Percentiles rank a stretch among this genome's conserved stretches.
Evolutionary conservation across 2,113 vertebrate genomes (phyloP).

Genomic region (Procapra przewalskii): DNA sequence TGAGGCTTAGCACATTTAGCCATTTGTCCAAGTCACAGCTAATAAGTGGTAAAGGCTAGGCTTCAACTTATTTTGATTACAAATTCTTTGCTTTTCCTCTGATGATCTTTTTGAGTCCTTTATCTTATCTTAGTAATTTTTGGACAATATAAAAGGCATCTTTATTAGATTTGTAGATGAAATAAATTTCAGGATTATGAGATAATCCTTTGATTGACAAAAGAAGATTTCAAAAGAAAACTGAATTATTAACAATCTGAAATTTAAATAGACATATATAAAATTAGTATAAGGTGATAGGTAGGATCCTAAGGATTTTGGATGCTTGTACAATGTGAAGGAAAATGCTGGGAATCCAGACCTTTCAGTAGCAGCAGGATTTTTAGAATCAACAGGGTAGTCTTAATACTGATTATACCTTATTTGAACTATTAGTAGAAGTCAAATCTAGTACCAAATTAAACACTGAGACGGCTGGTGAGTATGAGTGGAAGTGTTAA

Average conservation of each 20-base stretch:
- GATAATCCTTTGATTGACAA: neutral
- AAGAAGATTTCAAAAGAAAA: neutral
- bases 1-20: neutral
- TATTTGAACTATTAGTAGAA: neutral
- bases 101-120: neutral
- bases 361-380: neutral
- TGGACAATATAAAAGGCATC: neutral
- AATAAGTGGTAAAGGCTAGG: neutral
- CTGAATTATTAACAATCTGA: neutral
- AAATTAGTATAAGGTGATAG: neutral
- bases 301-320: neutral
- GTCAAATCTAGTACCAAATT: neutral
- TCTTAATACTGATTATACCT: neutral
- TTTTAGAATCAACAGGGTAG: neutral
- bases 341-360: neutral
- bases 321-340: neutral
- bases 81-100: neutral
- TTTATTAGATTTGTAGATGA: slow-evolving; percentile 24
- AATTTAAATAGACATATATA: neutral
- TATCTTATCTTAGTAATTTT: neutral
- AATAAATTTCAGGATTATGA: neutral
- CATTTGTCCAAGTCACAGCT: slow-evolving; percentile 21
- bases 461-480: neutral
- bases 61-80: neutral
- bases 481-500: neutral